These are phyloP conservation scores for Willisornis vidua DNA, from an alignment of 2,113 vertebrate species.

Conservation along the genomic window DNA sequence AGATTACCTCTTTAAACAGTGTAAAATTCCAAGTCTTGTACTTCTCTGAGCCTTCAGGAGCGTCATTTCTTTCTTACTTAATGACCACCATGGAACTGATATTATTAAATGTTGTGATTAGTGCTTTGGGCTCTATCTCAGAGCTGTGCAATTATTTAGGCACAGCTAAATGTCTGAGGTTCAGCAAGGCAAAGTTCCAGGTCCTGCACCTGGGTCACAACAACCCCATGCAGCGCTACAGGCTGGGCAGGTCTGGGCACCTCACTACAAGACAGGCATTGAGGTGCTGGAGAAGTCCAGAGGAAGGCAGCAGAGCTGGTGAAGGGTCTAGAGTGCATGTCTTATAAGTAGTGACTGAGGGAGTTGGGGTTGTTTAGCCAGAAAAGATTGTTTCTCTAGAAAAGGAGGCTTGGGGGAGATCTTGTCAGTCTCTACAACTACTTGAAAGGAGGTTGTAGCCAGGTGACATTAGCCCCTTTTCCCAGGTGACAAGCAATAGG, in stretches of 20 bases:
- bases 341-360: neutral
- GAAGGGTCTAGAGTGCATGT: neutral
- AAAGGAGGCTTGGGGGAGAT: neutral
- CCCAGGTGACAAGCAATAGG: no score
- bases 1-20: neutral
- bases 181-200: neutral
- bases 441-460: neutral
- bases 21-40: neutral
- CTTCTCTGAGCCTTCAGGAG: neutral
- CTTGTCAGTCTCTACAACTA: fast-evolving
- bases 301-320: neutral
- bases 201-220: neutral
- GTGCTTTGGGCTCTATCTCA: neutral
- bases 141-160: neutral
- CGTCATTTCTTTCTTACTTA: neutral
- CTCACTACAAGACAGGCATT: neutral
- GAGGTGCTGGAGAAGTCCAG: neutral
- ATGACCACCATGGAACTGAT: neutral
- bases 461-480: fast-evolving
- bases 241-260: neutral
- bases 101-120: neutral
- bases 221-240: fast-evolving
- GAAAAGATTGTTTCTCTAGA: neutral
- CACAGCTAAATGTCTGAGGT: neutral
- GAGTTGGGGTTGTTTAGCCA: neutral